Evolutionary conservation across 1,140 invertebrate genomes (phyloP), one percentile per base, ranked within the genome.

Genomic region (Triops longicaudatus): DNA sequence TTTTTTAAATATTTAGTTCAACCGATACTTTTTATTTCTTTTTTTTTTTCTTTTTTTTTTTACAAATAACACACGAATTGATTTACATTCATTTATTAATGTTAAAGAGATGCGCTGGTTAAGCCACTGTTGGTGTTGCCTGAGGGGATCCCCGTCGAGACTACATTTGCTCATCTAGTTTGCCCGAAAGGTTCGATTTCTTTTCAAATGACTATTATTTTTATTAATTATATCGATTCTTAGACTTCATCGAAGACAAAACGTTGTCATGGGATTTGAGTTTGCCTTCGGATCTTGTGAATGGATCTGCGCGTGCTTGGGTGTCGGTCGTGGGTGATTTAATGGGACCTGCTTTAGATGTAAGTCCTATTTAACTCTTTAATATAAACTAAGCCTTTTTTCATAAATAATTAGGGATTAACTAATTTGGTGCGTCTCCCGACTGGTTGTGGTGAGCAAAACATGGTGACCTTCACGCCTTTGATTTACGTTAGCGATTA

Each of bases 381-480:
- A 0, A n/a, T 17, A n/a, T 0, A 22, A 22, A 84, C 89, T 82
- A 89, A 90, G 12, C 1, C 11, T 6, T 2, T 14, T 28, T 73
- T 12, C 1, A 1, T 76, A 14, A 9, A 12, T 3, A 26, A 17
- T 73, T 12, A 63, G 78, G 77, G 77, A 79, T 81, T 90, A 0
- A 88, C 89, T 4, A 84, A 84, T 6, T 82, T 91, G 0, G 86
- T 90, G 7, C 80, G 82, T 5, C 78, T 91, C n/a, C 90, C 90
- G 0, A 87, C 87, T 44, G 90, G 90, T 1, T 94, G 91, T 81
- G 92, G 93, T 0, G 93, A 95, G 81, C 93, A 95, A 83, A 95
- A 93, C 83, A 92, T 95, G 91, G 85, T 93, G 6, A 87, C 91
- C 9, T 89, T 93, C 26, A 91, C 91, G 3, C 91, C 92, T 0